Percentiles rank a stretch among this genome's conserved stretches.
Evolutionary conservation across 2,888 invertebrate genomes (phyloP).

Genomic region (Pocota personata): DNA sequence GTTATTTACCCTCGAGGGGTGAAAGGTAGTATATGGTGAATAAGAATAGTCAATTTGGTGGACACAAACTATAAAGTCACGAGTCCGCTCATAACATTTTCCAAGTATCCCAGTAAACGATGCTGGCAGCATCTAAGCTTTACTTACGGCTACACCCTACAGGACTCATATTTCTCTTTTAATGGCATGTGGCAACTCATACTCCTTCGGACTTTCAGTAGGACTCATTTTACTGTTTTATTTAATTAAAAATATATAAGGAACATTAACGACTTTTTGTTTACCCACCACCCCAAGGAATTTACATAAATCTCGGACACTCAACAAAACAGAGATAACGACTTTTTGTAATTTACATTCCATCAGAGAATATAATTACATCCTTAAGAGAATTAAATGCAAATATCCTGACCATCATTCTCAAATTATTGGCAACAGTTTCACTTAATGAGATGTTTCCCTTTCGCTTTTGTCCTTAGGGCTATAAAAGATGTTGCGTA

Average conservation of each 20-base stretch:
- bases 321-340: not conserved
- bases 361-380: conserved; percentile 20
- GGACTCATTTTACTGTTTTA: not conserved
- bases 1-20: too few species aligned
- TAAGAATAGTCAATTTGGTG: too few species aligned
- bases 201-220: too few species aligned
- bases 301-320: conserved; percentile 22
- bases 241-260: conserved; percentile 11
- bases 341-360: conserved; percentile 25
- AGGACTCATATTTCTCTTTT: too few species aligned
- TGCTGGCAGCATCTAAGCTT: too few species aligned
- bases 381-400: conserved; percentile 19
- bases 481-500: not conserved
- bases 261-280: not conserved
- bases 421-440: conserved; percentile 20
- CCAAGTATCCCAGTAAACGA: too few species aligned
- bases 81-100: too few species aligned
- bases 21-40: too few species aligned
- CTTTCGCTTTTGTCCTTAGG: not conserved
- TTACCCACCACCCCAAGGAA: not conserved
- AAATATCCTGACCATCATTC: conserved; percentile 8
- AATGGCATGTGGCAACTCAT: too few species aligned
- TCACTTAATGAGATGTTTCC: not conserved
- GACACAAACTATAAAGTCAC: too few species aligned
- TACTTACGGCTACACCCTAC: too few species aligned